These are phyloP conservation scores for Megalopta genalis DNA, from an alignment of 1,140 invertebrate genomes.

Conservation along the genomic window DNA sequence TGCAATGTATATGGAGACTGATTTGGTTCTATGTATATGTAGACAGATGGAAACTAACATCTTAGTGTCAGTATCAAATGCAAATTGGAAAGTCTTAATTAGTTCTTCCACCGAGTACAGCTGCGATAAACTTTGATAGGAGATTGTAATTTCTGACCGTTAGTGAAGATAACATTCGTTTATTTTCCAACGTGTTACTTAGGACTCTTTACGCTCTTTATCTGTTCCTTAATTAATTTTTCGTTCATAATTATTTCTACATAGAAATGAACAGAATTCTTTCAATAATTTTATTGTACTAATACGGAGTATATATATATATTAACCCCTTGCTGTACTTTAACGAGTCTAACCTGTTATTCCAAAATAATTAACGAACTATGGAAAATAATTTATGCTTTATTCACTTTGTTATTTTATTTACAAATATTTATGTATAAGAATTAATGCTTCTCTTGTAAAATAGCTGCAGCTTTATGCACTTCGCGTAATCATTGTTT, in stretches of 20 bases:
- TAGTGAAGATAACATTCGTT: neutral
- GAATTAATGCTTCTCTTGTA: too few species aligned
- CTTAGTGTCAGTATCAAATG: neutral
- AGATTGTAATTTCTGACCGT: neutral
- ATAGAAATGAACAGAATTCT: too few species aligned
- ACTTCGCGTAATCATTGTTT: too few species aligned
- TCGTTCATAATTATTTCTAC: neutral
- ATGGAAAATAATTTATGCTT: too few species aligned
- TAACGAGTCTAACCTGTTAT: too few species aligned
- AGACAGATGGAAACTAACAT: neutral
- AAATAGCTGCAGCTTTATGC: too few species aligned
- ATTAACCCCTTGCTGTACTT: too few species aligned
- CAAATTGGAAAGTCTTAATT: slow-evolving; percentile 29
- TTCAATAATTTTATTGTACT: too few species aligned
- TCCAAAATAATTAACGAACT: too few species aligned
- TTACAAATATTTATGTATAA: too few species aligned
- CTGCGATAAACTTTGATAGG: neutral
- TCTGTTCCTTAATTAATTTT: neutral
- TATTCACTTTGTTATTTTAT: too few species aligned
- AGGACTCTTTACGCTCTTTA: neutral
- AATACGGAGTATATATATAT: too few species aligned
- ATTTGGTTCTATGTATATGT: neutral
- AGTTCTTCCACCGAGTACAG: neutral
- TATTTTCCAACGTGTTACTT: neutral
- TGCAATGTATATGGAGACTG: neutral